These are phyloP conservation scores for Callipepla squamata DNA, from an alignment of 2,113 vertebrate genomes.

Conservation along the genomic window DNA sequence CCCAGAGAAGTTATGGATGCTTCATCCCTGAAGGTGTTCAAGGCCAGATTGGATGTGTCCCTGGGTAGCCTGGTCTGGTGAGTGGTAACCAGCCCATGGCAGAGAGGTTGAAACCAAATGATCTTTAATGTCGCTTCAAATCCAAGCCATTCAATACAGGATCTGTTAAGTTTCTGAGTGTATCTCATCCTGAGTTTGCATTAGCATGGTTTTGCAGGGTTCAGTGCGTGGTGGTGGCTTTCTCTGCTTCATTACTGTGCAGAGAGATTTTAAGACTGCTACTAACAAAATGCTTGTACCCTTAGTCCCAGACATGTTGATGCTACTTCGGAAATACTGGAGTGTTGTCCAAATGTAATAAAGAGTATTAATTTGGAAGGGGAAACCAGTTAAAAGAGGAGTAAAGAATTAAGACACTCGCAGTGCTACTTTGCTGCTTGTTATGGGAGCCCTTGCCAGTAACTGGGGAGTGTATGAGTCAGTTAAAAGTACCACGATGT, in stretches of 20 bases:
- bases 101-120: too few relatives aligned
- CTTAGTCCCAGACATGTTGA: not conserved
- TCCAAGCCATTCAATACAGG: not conserved
- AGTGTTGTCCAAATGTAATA: not conserved
- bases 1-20: too few relatives aligned
- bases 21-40: too few relatives aligned
- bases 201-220: not conserved
- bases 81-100: too few relatives aligned
- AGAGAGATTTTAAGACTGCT: not conserved
- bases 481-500: conserved; percentile 44
- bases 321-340: not conserved
- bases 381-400: not conserved
- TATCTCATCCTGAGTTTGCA: not conserved
- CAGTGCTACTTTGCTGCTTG: not conserved
- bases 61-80: too few relatives aligned
- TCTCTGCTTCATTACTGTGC: not conserved
- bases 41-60: too few relatives aligned
- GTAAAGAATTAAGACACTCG: not conserved
- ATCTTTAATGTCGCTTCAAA: too few relatives aligned
- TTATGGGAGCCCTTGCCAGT: not conserved
- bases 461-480: conserved; percentile 39
- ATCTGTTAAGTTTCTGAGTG: not conserved
- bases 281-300: not conserved
- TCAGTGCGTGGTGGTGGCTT: not conserved
- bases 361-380: conserved; percentile 18